Conservation (phyloP, 2,888 invertebrate genomes). For the Oscheius sp. region DNA sequence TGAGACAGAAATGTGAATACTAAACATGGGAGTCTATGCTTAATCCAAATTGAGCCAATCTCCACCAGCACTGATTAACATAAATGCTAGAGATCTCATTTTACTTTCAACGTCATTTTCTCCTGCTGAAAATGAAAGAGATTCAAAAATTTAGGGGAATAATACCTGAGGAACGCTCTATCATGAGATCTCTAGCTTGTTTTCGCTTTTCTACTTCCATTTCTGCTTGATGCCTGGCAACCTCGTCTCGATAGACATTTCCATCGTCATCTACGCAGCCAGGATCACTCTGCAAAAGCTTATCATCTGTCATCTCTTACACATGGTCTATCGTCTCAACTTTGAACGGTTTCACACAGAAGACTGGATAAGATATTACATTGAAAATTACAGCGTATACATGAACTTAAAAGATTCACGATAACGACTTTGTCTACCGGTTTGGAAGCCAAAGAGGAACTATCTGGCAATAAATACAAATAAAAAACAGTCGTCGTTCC, state of each 20-base stretch:
- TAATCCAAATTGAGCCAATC: slow-evolving; percentile 9
- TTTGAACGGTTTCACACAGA: slow-evolving; percentile 9
- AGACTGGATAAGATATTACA: too few species aligned
- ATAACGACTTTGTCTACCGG: too few species aligned
- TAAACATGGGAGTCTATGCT: not conserved
- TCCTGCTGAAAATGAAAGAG: slow-evolving; percentile 2
- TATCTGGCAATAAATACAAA: too few species aligned
- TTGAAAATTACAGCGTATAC: too few species aligned
- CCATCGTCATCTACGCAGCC: slow-evolving; percentile 7
- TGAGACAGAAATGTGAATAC: not conserved
- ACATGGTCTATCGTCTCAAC: not conserved
- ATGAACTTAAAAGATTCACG: too few species aligned
- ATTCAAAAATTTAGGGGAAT: not conserved
- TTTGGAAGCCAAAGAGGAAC: too few species aligned
- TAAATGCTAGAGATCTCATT: not conserved
- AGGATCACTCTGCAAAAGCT: not conserved
- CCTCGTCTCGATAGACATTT: not conserved
- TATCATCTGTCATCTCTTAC: not conserved
- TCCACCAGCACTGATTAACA: slow-evolving; percentile 1
- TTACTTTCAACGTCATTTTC: not conserved
- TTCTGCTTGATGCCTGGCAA: slow-evolving; percentile 12
- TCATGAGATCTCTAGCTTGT: not conserved
- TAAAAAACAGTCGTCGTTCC: too few species aligned
- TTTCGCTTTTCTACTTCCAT: slow-evolving; percentile 11
- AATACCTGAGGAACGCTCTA: not conserved